These are phyloP conservation scores for Callorhinus ursinus DNA, from an alignment of 2,113 vertebrate genomes.

Conservation along the genomic window DNA sequence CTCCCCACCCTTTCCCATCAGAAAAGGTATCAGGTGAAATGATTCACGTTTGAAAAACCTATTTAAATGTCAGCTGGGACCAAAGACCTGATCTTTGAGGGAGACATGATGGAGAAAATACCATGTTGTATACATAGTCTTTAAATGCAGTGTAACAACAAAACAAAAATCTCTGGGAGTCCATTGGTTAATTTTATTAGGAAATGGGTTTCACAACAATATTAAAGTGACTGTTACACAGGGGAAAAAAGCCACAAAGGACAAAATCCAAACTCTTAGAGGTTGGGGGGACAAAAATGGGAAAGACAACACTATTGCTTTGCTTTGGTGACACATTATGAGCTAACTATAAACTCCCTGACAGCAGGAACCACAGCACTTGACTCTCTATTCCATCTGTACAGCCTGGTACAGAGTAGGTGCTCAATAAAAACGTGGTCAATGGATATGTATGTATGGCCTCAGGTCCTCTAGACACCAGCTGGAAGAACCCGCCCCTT, in stretches of 20 bases:
- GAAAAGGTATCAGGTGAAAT: background rate
- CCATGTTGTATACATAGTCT: background rate
- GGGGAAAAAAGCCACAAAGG: background rate
- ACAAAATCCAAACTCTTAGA: background rate
- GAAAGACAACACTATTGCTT: background rate
- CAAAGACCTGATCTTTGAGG: background rate
- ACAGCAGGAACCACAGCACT: background rate
- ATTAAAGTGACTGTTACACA: background rate
- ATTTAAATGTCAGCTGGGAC: background rate
- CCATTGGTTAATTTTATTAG: background rate
- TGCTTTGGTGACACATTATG: background rate
- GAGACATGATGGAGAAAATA: background rate
- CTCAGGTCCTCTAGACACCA: background rate
- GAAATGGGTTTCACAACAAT: background rate
- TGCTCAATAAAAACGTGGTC: background rate
- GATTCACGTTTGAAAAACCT: background rate
- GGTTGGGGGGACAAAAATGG: background rate
- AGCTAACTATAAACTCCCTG: background rate
- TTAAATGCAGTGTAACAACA: background rate
- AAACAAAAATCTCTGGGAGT: background rate
- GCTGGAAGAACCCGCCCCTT: background rate
- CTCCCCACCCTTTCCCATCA: background rate
- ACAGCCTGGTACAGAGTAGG: background rate
- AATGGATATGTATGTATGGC: background rate
- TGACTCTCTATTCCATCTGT: background rate